A percentile compares a stretch with the other conserved stretches of the same genome.
phyloP scores from a whole-genome alignment of 2,113 vertebrate genomes.

The Aldabrachelys gigantea region DNA sequence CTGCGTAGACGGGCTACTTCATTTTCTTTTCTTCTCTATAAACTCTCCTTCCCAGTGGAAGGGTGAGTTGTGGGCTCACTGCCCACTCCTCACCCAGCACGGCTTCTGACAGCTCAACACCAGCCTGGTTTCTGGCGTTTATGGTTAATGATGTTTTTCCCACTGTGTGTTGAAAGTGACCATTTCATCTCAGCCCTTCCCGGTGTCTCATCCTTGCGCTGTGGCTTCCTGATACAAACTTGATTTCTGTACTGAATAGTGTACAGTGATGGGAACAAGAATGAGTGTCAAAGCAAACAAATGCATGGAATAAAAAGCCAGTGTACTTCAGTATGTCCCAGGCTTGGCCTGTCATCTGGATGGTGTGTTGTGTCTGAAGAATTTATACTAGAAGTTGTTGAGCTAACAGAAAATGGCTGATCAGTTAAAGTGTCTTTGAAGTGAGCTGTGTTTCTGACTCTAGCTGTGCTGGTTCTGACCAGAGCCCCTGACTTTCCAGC shows the following conservation, averaged over 20 bases:
- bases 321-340: slow-evolving; percentile 83
- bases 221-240: slow-evolving; percentile 65
- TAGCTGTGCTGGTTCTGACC: background rate
- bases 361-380: background rate
- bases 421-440: background rate
- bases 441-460: background rate
- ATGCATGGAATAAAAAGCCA: slow-evolving; percentile 97
- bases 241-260: slow-evolving; percentile 82
- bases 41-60: fast-evolving
- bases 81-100: background rate
- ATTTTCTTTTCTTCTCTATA: background rate
- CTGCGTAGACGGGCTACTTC: background rate
- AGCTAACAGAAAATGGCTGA: background rate
- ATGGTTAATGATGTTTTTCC: slow-evolving; percentile 66
- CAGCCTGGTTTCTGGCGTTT: slow-evolving; percentile 62
- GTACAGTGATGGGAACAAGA: slow-evolving; percentile 87
- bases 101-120: slow-evolving; percentile 62
- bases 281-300: slow-evolving; percentile 90
- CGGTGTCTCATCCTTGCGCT: slow-evolving; percentile 47
- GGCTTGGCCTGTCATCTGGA: slow-evolving; percentile 60
- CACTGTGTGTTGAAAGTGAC: slow-evolving; percentile 65
- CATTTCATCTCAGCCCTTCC: slow-evolving; percentile 69
- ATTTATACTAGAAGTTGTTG: background rate
- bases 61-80: background rate
- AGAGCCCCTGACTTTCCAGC: background rate